Evolutionary conservation across 2,113 vertebrate genomes (phyloP), one percentile per base, ranked within the genome.

Genomic region (Ia io): DNA sequence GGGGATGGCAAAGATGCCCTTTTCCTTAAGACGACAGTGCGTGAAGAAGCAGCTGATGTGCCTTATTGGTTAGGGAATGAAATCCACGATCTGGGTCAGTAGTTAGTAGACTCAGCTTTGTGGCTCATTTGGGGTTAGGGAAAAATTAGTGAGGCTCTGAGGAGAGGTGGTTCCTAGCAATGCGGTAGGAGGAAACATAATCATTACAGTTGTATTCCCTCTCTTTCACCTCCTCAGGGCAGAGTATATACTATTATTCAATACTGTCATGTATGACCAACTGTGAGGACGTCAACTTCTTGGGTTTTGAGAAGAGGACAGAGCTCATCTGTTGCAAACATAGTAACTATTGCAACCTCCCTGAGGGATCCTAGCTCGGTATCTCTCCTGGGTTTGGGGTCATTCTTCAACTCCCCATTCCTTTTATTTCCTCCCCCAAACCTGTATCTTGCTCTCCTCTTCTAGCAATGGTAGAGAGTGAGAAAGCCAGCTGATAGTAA

Each of bases 211-310:
- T 44, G 8, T 76, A 7, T 89, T 37, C 28, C 22, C 49, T 67
- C 40, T 80, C 35, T 82, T 84, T 93, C 14, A 6, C 32, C 42
- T 93, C 70, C 84, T 88, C 80, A 97, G 97, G 97, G 30, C 9
- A 4, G 8, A 96, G 93, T 47, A 30, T 94, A 87, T 97, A 97
- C 86, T 90, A 80, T 84, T 97, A 94, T 59, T 96, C 96, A 40
- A 96, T 70, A 69, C 76, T 97, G 90, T 97, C 96, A 0, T 97
- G 97, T 73, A 88, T 94, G 92, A 61, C 80, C 95, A 93, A 95
- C 59, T 97, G 97, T 44, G 90, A 96, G 28, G 90, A 96, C 84
- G 79, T 97, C 92, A 97, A 94, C 95, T 90, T 97, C 92, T 32
- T 97, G 77, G 74, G 47, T 88, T 92, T 77, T 84, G 20, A 84